Evolutionary conservation across 2,888 invertebrate species (phyloP).

Genomic region (Archips xylosteana): DNA sequence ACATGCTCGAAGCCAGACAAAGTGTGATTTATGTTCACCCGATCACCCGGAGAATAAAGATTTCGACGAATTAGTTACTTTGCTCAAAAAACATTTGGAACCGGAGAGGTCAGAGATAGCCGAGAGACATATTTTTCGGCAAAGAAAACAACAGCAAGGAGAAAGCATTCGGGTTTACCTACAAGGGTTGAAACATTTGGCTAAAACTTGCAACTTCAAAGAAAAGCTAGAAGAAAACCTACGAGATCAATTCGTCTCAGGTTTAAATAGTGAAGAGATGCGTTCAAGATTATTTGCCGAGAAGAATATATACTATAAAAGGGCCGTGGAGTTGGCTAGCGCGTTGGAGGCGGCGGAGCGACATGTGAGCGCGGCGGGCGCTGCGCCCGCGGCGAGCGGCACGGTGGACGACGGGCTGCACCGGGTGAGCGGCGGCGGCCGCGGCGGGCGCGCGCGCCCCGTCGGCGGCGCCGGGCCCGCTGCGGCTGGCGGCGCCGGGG

Average conservation of each 20-base stretch:
- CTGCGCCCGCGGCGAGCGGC: too few relatives aligned
- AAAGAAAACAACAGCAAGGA: too few relatives aligned
- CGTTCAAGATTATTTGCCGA: slow-evolving; percentile 9
- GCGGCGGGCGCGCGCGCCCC: slow-evolving; percentile 14
- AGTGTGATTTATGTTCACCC: neutral
- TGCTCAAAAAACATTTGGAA: neutral
- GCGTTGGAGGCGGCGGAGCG: slow-evolving; percentile 1
- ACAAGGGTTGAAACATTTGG: too few relatives aligned
- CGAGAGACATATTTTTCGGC: neutral
- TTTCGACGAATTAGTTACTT: too few relatives aligned
- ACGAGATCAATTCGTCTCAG: too few relatives aligned
- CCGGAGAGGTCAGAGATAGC: slow-evolving; percentile 6
- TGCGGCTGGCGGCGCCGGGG: too few relatives aligned
- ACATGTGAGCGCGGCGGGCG: slow-evolving; percentile 1
- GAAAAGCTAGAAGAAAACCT: too few relatives aligned
- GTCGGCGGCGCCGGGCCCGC: neutral
- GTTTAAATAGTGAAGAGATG: slow-evolving; percentile 5
- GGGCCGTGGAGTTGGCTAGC: neutral
- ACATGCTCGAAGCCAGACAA: too few relatives aligned
- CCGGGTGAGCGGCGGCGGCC: slow-evolving; percentile 27
- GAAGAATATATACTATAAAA: neutral
- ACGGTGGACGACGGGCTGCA: too few relatives aligned
- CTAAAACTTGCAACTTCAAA: too few relatives aligned
- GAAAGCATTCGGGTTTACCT: too few relatives aligned
- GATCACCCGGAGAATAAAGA: too few relatives aligned